Evolutionary conservation across 2,888 invertebrate genomes (phyloP).

Genomic region (Bellardia pandia): DNA sequence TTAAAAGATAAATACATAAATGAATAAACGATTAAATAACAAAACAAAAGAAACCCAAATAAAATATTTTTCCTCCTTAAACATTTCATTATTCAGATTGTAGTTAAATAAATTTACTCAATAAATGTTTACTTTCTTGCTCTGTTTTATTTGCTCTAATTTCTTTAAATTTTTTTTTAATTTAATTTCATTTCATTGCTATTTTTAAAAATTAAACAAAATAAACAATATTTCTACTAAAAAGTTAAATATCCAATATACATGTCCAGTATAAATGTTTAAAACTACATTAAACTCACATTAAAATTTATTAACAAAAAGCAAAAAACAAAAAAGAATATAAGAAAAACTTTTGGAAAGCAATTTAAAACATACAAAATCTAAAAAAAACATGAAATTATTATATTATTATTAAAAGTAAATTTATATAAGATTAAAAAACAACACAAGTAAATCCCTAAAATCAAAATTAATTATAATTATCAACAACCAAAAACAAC

Average conservation of each 20-base stretch:
- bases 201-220: conserved; percentile 60
- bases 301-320: conserved; percentile 69
- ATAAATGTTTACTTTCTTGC: conserved; percentile 34
- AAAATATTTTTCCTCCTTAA: conserved; percentile 59
- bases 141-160: background rate
- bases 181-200: conserved; percentile 33
- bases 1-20: conserved; percentile 15
- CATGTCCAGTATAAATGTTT: conserved; percentile 74
- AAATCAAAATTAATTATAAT: conserved; percentile 60
- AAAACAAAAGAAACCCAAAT: background rate
- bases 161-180: background rate
- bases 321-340: conserved; percentile 66
- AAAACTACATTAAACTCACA: conserved; percentile 57
- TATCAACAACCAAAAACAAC: conserved; percentile 13
- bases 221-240: conserved; percentile 47
- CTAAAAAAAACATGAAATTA: conserved; percentile 30
- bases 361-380: conserved; percentile 62
- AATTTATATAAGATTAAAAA: conserved; percentile 45
- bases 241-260: conserved; percentile 69
- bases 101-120: conserved; percentile 49
- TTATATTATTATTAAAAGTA: conserved; percentile 53
- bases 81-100: conserved; percentile 58
- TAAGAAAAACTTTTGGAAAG: conserved; percentile 66
- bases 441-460: conserved; percentile 18
- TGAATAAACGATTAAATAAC: background rate